These are phyloP conservation scores for Corythoichthys intestinalis DNA, from an alignment of 2,113 vertebrate genomes.

Conservation along the genomic window DNA sequence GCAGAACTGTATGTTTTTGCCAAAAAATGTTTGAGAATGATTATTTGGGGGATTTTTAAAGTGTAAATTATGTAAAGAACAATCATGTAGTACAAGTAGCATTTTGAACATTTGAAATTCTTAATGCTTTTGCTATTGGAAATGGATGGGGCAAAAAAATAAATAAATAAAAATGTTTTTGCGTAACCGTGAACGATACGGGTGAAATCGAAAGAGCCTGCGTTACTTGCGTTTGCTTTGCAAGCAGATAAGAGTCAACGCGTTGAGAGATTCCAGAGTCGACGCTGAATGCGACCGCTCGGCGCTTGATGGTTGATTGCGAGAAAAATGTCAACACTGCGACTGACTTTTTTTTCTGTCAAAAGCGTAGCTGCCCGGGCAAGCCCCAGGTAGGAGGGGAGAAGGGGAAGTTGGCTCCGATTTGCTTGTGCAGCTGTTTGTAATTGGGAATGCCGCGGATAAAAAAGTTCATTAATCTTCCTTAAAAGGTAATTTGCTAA, in stretches of 20 bases:
- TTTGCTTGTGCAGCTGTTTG: slow-evolving; percentile 55
- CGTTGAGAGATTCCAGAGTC: slow-evolving; percentile 71
- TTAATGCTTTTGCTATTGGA: too few relatives aligned
- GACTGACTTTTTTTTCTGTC: slow-evolving; percentile 61
- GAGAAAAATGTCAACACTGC: slow-evolving; percentile 76
- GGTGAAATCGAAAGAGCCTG: too few relatives aligned
- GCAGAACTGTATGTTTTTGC: too few relatives aligned
- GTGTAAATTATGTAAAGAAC: too few relatives aligned
- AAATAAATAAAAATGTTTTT: too few relatives aligned
- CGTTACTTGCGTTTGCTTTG: not conserved
- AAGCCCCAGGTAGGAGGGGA: slow-evolving; percentile 29
- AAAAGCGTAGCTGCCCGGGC: slow-evolving; percentile 38
- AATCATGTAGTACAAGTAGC: too few relatives aligned
- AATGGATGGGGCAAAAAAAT: too few relatives aligned
- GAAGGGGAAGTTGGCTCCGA: slow-evolving; percentile 17
- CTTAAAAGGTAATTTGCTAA: slow-evolving; percentile 1
- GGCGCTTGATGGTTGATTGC: slow-evolving; percentile 72
- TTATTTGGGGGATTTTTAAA: too few relatives aligned
- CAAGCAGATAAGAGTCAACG: slow-evolving; percentile 56
- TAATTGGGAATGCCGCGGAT: slow-evolving; percentile 21
- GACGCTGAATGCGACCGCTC: slow-evolving; percentile 62
- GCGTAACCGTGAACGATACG: not conserved
- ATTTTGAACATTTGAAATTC: too few relatives aligned
- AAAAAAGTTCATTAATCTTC: slow-evolving; percentile 33
- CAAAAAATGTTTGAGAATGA: too few relatives aligned